These are phyloP conservation scores for Plagiodera versicolora DNA, from an alignment of 2,888 invertebrate species.

Conservation along the genomic window DNA sequence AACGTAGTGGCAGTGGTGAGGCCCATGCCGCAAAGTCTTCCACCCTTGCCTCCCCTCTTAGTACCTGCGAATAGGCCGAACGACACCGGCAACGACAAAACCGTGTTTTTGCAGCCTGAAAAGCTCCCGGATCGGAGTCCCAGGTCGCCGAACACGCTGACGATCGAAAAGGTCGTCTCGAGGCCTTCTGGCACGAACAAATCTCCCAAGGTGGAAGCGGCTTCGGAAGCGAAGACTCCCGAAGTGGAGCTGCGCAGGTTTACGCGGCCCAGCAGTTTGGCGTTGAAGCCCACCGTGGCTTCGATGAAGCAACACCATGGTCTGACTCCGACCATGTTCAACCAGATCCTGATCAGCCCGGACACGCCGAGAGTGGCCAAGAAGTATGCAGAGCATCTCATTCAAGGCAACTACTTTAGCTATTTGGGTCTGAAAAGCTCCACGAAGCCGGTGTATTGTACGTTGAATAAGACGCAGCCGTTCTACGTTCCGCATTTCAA, in stretches of 20 bases:
- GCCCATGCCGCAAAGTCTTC: conserved; percentile 24
- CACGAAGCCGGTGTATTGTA: conserved; percentile 89
- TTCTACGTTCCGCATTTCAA: conserved; percentile 90
- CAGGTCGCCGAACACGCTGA: conserved; percentile 16
- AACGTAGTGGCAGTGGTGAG: conserved; percentile 31
- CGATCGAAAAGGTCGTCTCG: conserved; percentile 3
- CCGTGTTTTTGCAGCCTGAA: conserved; percentile 20
- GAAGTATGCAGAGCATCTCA: conserved; percentile 83
- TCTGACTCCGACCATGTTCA: conserved; percentile 79
- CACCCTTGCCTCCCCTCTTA: conserved; percentile 22
- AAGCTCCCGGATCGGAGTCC: conserved; percentile 12
- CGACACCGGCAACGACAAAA: too few species aligned
- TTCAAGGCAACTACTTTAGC: conserved; percentile 90
- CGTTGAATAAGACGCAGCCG: conserved; percentile 90
- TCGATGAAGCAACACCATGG: conserved; percentile 81
- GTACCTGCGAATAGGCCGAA: too few species aligned
- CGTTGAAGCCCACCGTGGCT: conserved; percentile 82
- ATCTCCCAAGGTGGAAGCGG: neutral
- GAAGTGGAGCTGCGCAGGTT: too few species aligned
- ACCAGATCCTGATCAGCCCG: conserved; percentile 83
- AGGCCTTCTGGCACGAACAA: neutral
- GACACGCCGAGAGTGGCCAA: conserved; percentile 90
- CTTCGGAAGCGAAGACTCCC: conserved; percentile 9
- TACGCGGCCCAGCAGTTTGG: conserved; percentile 73
- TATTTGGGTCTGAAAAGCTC: conserved; percentile 89